These are phyloP conservation scores for Apis mellifera DNA, from an alignment of 1,140 invertebrate genomes.

Conservation along the genomic window Amel_HAv3.1 CM009931.2:14874501-14875000, in stretches of 20 bases:
- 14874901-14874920: not conserved
- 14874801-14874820: constrained; percentile 49
- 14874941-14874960: not conserved
- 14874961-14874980: not conserved
- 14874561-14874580: constrained; percentile 45
- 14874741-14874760: constrained; percentile 54
- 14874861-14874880: constrained; percentile 51
- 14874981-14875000: not conserved
- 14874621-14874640: constrained; percentile 58
- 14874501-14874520: not conserved
- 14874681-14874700: constrained; percentile 43
- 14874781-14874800: constrained; percentile 26
- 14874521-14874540: constrained; percentile 59
- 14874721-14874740: constrained; percentile 66
- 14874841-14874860: constrained; percentile 64
- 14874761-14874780: constrained; percentile 61
- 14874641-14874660: constrained; percentile 39
- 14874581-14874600: constrained; percentile 55
- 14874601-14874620: constrained; percentile 54
- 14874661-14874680: constrained; percentile 24
- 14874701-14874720: constrained; percentile 64
- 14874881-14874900: not conserved
- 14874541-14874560: constrained; percentile 36
- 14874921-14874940: not conserved
- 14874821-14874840: constrained; percentile 44